Evolutionary conservation across 2,888 invertebrate genomes (phyloP), one percentile per base, ranked within the genome.

Genomic region (Hetaerina titia): DNA sequence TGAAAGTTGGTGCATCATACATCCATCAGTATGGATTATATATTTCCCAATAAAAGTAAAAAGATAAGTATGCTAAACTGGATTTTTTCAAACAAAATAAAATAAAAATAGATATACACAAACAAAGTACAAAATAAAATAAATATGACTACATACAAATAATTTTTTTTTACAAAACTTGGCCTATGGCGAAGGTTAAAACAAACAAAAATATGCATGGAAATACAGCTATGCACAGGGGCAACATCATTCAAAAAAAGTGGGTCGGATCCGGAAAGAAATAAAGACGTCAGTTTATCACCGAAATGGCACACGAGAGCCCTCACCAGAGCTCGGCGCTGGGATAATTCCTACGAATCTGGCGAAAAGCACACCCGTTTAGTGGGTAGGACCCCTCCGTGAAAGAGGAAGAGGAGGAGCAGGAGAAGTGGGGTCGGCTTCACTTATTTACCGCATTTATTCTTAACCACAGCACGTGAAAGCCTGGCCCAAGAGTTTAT

Each of bases 1-100:
- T 45, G 92, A 45, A 69, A 92, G 25, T 56, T 31, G 56, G 92
- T 92, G 92, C 92, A 92, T 74, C 92, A 69, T 56, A 64, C 13
- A 89, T 89, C 56, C 56, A 92, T 92, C 19, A 74, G 2, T 89
- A 57, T 69, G 6, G 45, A 4, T 45, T 6, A 22, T 13, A 81
- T 81, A 6, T 81, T 81, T 81, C 81, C 25, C 31, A 45, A 45
- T 1, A 31, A 81, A 81, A 31, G 25, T 31, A n/a, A 81, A 19
- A 25, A 81, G n/a, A n/a, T n/a, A 45, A 45, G 4, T 1, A 45
- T 45, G 45, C 45, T 45, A 45, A 11, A 81, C 81, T 22, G 31
- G 5, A 22, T 31, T 81, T 31, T 56, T 56, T 92, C 92, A 56
- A n/a, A 69, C 22, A 57, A 56, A 69, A 92, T 22, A 57, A 92